Evolutionary conservation across 2,888 invertebrate genomes (phyloP), one percentile per base, ranked within the genome.

Genomic region (Nomada lathburiana): DNA sequence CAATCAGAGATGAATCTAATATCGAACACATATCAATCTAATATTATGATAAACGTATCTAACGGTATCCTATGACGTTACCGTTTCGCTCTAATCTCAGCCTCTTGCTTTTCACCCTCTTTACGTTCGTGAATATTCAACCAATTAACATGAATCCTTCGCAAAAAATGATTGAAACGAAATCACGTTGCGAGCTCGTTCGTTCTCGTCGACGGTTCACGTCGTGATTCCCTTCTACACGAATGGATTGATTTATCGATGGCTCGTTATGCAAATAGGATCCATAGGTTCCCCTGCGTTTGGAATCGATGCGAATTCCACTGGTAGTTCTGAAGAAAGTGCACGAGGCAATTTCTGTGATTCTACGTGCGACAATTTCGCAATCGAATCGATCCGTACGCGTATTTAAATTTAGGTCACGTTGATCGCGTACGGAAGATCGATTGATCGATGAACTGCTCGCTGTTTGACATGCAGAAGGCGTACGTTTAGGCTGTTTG

Each of bases 361-460:
- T 55, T 80, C 36, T 57, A 55, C 72, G 80, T 75, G 74, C 68
- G 76, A 65, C 52, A 73, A 64, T 87, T 88, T 86, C 82, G 74
- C 65, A 83, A 86, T 81, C 75, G 68, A 59, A 36, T 11, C 65
- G 67, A 87, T 83, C 65, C 74, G 57, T 52, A 53, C n/a, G 47
- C 57, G 50, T 36, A 62, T 82, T 77, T 75, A 80, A 87, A 88
- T 84, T 65, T 82, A 69, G 80, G 71, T 72, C 83, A 82, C 57
- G 71, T 36, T 29, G 44, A 62, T 64, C 57, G 23, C 2, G 13
- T 7, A 42, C 7, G 36, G n/a, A 18, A 26, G 63, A 59, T 29
- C 26, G 36, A 7, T 36, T 5, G 20, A 52, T 60, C 53, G 26
- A 0, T 10, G 44, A 20, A 11, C 18, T 4, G 18, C 20, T 26